Evolutionary conservation across 2,113 vertebrate genomes (phyloP).

Genomic region (Rhinopithecus roxellana): DNA sequence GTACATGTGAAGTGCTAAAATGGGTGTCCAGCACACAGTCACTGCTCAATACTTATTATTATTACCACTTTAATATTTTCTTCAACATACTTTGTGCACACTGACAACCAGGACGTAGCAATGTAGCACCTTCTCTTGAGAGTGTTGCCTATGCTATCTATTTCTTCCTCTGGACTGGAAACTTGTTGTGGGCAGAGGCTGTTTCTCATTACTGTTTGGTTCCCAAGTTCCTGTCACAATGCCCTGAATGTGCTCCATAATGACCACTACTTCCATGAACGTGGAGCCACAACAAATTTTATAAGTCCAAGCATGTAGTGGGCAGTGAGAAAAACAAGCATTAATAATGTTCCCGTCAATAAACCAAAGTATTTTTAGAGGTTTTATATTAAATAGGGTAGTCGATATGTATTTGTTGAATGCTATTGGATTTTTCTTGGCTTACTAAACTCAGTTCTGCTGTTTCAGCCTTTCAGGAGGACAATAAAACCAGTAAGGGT

Average conservation of each 20-base stretch:
- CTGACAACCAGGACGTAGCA: background rate
- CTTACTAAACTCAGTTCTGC: background rate
- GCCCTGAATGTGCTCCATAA: background rate
- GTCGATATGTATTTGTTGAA: background rate
- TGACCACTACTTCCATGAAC: background rate
- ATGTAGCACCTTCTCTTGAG: background rate
- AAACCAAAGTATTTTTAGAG: conserved; percentile 6
- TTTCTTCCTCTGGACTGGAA: background rate
- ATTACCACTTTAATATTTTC: background rate
- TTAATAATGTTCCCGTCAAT: background rate
- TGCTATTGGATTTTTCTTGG: background rate
- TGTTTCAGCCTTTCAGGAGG: background rate
- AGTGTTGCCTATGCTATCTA: background rate
- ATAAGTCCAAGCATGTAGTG: background rate
- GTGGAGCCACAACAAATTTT: background rate
- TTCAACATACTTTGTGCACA: background rate
- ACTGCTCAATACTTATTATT: background rate
- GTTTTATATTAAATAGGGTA: conserved; percentile 5
- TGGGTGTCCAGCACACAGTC: background rate
- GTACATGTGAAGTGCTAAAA: background rate
- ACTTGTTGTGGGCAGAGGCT: background rate
- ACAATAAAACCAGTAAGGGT: background rate
- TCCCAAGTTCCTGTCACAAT: background rate
- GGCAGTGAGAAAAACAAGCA: background rate
- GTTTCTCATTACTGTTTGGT: background rate